A percentile compares a stretch with the other conserved stretches of the same genome.
Evolutionary conservation across 1,140 invertebrate genomes (phyloP).

Genomic region (Amphibalanus amphitrite): DNA sequence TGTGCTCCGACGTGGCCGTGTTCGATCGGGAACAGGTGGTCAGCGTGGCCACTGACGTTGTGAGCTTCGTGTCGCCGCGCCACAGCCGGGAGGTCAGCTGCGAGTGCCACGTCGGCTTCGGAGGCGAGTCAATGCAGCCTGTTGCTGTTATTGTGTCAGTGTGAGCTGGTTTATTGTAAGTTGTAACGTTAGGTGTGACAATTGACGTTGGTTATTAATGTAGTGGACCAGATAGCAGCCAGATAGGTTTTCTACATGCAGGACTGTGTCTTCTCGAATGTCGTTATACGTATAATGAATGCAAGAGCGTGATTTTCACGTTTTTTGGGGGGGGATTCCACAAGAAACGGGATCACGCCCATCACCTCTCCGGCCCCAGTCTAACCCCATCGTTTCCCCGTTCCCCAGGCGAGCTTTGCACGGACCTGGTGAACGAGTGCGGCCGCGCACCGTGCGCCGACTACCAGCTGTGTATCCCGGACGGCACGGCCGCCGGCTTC

Average conservation of each 20-base stretch:
- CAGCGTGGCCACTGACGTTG: constrained; percentile 53
- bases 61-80: constrained; percentile 63
- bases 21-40: constrained; percentile 44
- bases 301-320: too few species aligned
- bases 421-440: constrained; percentile 53
- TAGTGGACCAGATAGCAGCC: too few species aligned
- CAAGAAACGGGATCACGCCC: too few species aligned
- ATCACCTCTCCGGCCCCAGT: too few species aligned
- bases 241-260: too few species aligned
- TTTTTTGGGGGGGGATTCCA: too few species aligned
- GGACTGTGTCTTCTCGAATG: too few species aligned
- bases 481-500: constrained; percentile 47
- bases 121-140: constrained; percentile 16
- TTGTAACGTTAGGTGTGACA: too few species aligned
- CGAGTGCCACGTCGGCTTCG: constrained; percentile 57
- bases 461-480: constrained; percentile 55
- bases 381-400: constrained; percentile 20
- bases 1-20: constrained; percentile 57
- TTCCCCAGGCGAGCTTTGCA: constrained; percentile 27
- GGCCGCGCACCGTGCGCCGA: constrained; percentile 46
- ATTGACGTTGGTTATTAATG: too few species aligned
- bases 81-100: constrained; percentile 63
- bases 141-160: too few species aligned
- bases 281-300: too few species aligned
- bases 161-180: too few species aligned